Base-by-base conservation (phyloP, 2,113 vertebrate genomes). In the Phrynosoma platyrhinos region DNA sequence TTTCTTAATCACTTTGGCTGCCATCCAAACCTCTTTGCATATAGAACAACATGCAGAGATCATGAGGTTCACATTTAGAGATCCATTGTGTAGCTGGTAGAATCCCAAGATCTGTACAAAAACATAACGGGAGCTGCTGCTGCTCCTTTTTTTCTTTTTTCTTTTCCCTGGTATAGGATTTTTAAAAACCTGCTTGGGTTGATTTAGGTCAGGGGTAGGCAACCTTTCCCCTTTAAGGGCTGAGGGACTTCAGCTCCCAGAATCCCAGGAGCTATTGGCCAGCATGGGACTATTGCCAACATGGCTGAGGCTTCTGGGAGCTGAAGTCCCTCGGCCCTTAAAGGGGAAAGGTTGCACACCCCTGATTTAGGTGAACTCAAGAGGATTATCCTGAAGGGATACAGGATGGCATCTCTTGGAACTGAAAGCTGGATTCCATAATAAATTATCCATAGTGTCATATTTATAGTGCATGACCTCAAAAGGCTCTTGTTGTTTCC, bases 1-100 rank as follows among this genome's bases (percentile, higher is more conserved):
- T 92, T 92, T 82, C 85, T 87, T 85, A 82, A 92, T 86, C 86
- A 79, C 12, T 36, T 89, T 94, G 88, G 85, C 91, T 66, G 21
- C 27, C 83, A 21, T 88, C 42, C 75, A 89, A 58, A 94, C 47
- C 66, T 42, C 4, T 84, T 92, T 81, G 85, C 53, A 55, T 87
- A 84, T 84, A 92, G 3, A 91, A 14, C 25, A 2, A 79, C 55
- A 90, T 88, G 58, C 21, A 83, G 2, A 83, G 88, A 88, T 86
- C 14, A 81, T 75, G 21, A 13, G 23, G 32, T 89, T 92, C 30
- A 64, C 77, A 79, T 2, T 82, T 82, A 81, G 79, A 16, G 8
- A 40, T 30, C 30, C 9, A 72, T 53, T 87, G 47, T 87, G 9
- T 85, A 87, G 16, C 2, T 47, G 2, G n/a, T 84, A 2, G 80